Base-by-base conservation (phyloP, 1,140 invertebrate genomes). In the Amyelois transitella region DNA sequence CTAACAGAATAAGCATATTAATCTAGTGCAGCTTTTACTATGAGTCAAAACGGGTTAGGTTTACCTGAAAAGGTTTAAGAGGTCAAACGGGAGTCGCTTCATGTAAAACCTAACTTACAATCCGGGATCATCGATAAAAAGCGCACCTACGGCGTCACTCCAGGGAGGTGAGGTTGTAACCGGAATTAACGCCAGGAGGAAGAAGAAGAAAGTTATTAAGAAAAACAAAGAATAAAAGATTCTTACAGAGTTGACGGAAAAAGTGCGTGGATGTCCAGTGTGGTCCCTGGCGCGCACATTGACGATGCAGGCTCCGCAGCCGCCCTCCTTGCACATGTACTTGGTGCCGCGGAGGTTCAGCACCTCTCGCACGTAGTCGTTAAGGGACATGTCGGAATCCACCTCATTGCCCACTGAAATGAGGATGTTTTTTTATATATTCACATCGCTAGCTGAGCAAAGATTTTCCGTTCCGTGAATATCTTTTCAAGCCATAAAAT, bases 301-400 rank as follows among this genome's bases (percentile, higher is more conserved):
- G 2, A 95, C 94, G 19, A 94, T 84, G 70, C 94, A 95, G 0
- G 90, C 83, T 1, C 94, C 94, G 72, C 94, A 95, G 3, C 93
- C 93, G 18, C 93, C 94, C 78, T 96, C 94, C 14, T 89, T 82
- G 72, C 94, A 95, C 91, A 93, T 93, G n/a, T 81, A 86, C 78
- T 95, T 95, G 1, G 93, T 94, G 18, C 93, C 94, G 32, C 86
- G 91, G 0, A 94, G 74, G 47, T 91, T 85, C 4, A 91, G 88
- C 45, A 87, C 52, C 6, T 91, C 77, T 1, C 92, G 82, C 21
- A 94, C 83, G 58, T 90, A 94, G 25, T 89, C 77, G 51, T 92
- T 92, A 6, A 93, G 76, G 0, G 89, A 82, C n/a, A 88, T 90
- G 21, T 86, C 82, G 0, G 86, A 75, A n/a, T 86, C 78, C 18